Percentiles rank a stretch among this genome's conserved stretches.
These are phyloP conservation scores for Leucania comma DNA, from an alignment of 2,888 invertebrate genomes.

Conservation along the genomic window DNA sequence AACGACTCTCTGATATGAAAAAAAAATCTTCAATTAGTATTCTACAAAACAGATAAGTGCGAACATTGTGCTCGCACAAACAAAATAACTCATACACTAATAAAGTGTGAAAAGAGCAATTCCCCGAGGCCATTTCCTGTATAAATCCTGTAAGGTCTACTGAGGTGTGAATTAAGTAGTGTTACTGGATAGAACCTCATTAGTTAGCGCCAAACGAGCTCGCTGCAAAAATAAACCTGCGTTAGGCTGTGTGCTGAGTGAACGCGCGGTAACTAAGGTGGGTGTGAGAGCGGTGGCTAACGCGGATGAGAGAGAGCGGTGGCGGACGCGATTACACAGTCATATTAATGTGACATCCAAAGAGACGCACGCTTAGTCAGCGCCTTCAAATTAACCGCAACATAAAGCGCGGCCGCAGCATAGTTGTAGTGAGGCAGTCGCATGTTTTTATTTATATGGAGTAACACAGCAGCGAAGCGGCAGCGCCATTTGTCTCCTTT, in stretches of 20 bases:
- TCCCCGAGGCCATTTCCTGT: slow-evolving; percentile 44
- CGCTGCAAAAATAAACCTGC: slow-evolving; percentile 58
- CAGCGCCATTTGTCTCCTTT: too few species aligned
- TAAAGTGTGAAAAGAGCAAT: slow-evolving; percentile 36
- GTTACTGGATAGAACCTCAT: slow-evolving; percentile 58
- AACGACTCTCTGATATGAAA: neutral
- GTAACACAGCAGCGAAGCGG: too few species aligned
- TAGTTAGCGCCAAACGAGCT: slow-evolving; percentile 49
- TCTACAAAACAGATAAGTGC: neutral
- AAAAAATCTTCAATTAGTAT: slow-evolving; percentile 3
- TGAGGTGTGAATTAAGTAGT: slow-evolving; percentile 56
- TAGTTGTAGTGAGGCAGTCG: too few species aligned
- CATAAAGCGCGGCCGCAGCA: too few species aligned
- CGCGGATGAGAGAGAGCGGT: neutral
- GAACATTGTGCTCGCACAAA: slow-evolving; percentile 7
- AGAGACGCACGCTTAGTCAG: too few species aligned
- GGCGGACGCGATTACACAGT: neutral
- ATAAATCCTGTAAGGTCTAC: slow-evolving; percentile 42
- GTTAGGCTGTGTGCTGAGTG: neutral
- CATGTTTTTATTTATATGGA: too few species aligned
- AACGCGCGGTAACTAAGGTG: neutral
- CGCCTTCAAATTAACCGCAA: too few species aligned
- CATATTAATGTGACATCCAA: too few species aligned
- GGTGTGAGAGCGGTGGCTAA: neutral
- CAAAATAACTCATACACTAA: slow-evolving; percentile 38